These are phyloP conservation scores for Rhimphoctona megacephalus DNA, from an alignment of 2,888 invertebrate genomes.

Conservation along the genomic window DNA sequence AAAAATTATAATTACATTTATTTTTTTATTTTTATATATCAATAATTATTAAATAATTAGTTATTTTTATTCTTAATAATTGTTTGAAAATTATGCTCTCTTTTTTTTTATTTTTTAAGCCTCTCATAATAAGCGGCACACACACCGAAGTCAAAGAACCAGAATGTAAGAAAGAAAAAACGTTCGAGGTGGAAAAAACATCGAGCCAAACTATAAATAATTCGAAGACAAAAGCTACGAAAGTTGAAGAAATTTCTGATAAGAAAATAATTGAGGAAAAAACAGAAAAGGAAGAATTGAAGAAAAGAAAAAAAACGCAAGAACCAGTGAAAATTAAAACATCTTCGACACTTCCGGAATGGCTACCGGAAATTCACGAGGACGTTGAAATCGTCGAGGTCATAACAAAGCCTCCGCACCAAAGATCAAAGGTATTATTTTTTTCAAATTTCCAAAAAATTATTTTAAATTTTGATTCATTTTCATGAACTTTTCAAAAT, in stretches of 20 bases:
- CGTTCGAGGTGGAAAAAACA: conserved; percentile 69
- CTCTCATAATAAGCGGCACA: conserved; percentile 44
- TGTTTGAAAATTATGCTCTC: background rate
- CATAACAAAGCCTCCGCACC: conserved; percentile 88
- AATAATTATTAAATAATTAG: background rate
- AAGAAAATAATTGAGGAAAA: background rate
- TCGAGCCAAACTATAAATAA: conserved; percentile 33
- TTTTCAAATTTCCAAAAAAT: background rate
- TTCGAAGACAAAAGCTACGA: conserved; percentile 16
- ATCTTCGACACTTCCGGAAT: conserved; percentile 82
- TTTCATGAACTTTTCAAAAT: too few species aligned
- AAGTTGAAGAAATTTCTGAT: conserved; percentile 35
- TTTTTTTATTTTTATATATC: background rate
- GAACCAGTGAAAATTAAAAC: conserved; percentile 41
- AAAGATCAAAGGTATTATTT: conserved; percentile 87
- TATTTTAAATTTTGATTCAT: too few species aligned
- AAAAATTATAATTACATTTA: background rate
- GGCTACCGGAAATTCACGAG: conserved; percentile 84
- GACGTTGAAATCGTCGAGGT: conserved; percentile 84
- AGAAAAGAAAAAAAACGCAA: conserved; percentile 18
- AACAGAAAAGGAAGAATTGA: conserved; percentile 17
- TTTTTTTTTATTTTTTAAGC: conserved; percentile 37
- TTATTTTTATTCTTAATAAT: background rate
- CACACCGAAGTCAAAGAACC: conserved; percentile 24
- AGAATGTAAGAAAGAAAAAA: conserved; percentile 69